Base-by-base conservation (phyloP, 2,113 vertebrate species). In the Ceyx margarethae region DNA sequence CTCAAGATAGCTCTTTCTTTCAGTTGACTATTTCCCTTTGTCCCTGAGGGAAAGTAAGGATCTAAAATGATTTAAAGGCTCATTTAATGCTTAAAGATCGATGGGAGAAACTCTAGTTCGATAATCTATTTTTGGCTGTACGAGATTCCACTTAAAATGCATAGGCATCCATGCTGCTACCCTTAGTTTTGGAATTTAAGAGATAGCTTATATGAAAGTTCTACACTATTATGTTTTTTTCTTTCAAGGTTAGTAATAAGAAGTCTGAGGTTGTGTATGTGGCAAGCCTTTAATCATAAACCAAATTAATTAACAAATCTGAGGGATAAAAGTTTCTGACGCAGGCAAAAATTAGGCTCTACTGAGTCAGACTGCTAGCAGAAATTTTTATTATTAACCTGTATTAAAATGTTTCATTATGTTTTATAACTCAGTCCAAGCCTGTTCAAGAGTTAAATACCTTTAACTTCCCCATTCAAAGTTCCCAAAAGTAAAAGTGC, bases 21-120 rank as follows among this genome's bases (percentile, higher is more conserved):
- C 83, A 43, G 61, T 77, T 81, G 73, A 46, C 68, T 93, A 9
- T 73, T 57, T 82, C 54, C 17, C 40, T 68, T 61, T 73, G 66
- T 87, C 64, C 51, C 68, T 50, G 46, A 31, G 43, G 85, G 43
- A 85, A 80, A 50, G 45, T 48, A 91, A 13, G 26, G 13, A 50
- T 74, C 58, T 54, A 69, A 93, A 45, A 58, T 83, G 85, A 85
- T 68, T 89, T 91, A 76, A 73, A 93, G 35, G 54, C 72, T 85
- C 31, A 11, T 82, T 87, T 94, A 58, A 37, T 75, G 23, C 37
- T 88, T 64, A 83, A 82, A 83, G 31, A 33, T 90, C 61, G 33
- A 37, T 80, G 33, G 26, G 21, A 77, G 42, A 83, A 80, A 68
- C n/a, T 62, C 42, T 37, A 37, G 76, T 69, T 82, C 75, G 54